A percentile compares a stretch with the other conserved stretches of the same genome.
Conservation (phyloP, 1,140 invertebrate genomes). For the Apis florea region DNA sequence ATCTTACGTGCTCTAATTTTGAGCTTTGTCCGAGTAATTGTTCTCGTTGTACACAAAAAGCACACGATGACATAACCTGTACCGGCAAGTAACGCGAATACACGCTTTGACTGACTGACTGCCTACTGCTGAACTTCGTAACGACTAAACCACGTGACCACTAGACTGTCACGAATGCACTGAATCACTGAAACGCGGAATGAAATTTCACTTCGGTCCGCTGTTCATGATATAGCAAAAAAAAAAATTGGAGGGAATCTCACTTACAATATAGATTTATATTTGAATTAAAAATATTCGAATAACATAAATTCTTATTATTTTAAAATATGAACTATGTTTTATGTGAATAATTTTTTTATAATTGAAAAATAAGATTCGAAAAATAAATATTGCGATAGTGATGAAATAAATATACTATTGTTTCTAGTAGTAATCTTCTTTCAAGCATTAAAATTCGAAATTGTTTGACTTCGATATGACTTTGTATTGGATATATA, state of each 20-base stretch:
- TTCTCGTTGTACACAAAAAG: not conserved
- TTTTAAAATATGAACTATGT: too few species aligned
- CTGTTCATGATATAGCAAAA: not conserved
- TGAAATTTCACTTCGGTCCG: not conserved
- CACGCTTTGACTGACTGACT: not conserved
- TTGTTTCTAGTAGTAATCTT: not conserved
- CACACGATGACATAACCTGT: conserved; percentile 54
- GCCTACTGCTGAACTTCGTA: not conserved
- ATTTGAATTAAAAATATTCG: not conserved
- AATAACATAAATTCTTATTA: not conserved
- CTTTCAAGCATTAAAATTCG: too few species aligned
- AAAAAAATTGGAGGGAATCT: not conserved
- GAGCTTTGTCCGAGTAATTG: conserved; percentile 8
- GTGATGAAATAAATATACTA: not conserved
- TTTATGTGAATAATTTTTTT: too few species aligned
- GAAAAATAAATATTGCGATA: too few species aligned
- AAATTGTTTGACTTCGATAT: not conserved
- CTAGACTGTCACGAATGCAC: conserved; percentile 27
- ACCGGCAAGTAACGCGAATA: not conserved
- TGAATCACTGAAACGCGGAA: conserved; percentile 40
- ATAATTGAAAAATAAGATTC: not conserved
- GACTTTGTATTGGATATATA: not conserved
- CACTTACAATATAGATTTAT: not conserved
- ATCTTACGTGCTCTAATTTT: conserved; percentile 77
- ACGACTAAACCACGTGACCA: conserved; percentile 28